A percentile compares a stretch with the other conserved stretches of the same genome.
Conservation (phyloP, 2,797 vertebrate genomes). For the Choloepus didactylus region DNA sequence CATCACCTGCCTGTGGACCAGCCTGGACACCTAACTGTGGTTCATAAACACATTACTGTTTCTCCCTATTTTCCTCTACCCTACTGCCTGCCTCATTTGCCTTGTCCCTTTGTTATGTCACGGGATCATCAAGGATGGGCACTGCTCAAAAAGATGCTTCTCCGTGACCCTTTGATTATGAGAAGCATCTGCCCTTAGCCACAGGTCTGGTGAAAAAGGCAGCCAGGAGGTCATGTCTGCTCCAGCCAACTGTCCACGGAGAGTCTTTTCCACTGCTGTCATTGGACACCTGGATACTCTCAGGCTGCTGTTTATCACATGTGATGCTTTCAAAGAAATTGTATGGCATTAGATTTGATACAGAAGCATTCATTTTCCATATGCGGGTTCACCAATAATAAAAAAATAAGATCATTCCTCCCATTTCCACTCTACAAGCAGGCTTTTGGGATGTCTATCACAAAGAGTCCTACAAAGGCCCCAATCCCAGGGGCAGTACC, state of each 20-base stretch:
- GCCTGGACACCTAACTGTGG: constrained; percentile 61
- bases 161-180: constrained; percentile 59
- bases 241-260: background rate
- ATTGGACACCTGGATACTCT: background rate
- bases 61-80: constrained; percentile 31
- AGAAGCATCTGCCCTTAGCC: background rate
- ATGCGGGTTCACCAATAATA: background rate
- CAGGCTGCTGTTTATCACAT: background rate
- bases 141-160: constrained; percentile 49
- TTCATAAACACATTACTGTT: background rate
- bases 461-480: background rate
- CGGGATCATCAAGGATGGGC: constrained; percentile 66
- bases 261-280: background rate
- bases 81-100: constrained; percentile 44
- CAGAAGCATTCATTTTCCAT: background rate
- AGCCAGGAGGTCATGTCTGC: background rate
- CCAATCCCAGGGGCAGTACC: fast-evolving
- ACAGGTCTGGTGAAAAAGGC: background rate
- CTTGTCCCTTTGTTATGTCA: constrained; percentile 63
- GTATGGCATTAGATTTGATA: background rate
- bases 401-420: background rate
- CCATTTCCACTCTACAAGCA: background rate
- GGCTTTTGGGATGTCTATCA: background rate
- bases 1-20: constrained; percentile 55
- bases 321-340: background rate